These are phyloP conservation scores for Drosophila repletoides DNA, from an alignment of 1,140 invertebrate species.

Conservation along the genomic window DNA sequence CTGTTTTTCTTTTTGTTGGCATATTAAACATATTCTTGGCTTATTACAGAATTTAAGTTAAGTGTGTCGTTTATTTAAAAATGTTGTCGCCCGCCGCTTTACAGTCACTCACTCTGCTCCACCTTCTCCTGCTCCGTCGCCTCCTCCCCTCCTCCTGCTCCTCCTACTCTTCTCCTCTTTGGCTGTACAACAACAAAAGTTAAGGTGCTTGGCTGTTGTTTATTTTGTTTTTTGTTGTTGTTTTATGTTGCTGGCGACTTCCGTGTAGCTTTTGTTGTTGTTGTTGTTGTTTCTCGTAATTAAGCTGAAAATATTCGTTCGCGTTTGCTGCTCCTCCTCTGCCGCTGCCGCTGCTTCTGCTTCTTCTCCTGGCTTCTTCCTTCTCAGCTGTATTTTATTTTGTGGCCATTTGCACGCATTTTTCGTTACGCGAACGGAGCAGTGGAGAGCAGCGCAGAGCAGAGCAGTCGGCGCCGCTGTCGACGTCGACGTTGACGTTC, in stretches of 20 bases:
- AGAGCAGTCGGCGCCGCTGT: too few relatives aligned
- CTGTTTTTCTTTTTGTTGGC: conserved; percentile 22
- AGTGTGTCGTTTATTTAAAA: conserved; percentile 47
- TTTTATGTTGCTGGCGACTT: conserved; percentile 26
- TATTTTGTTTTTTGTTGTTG: neutral
- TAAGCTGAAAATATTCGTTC: conserved; percentile 62
- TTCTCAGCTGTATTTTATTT: conserved; percentile 12
- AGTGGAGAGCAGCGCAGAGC: too few relatives aligned
- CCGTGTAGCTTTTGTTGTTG: conserved; percentile 25
- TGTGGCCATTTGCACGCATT: conserved; percentile 42
- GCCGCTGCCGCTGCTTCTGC: neutral
- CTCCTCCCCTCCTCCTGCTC: neutral
- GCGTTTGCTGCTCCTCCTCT: neutral
- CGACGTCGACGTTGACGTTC: conserved; percentile 23
- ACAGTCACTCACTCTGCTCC: neutral
- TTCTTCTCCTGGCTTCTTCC: conserved; percentile 1
- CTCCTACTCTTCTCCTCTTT: neutral
- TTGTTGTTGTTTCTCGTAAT: conserved; percentile 47
- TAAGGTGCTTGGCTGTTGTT: conserved; percentile 8
- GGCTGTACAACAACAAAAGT: conserved; percentile 1
- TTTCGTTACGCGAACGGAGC: conserved; percentile 13
- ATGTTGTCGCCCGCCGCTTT: conserved; percentile 22
- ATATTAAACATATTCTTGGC: conserved; percentile 42
- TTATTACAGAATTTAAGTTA: conserved; percentile 38
- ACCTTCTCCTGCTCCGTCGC: neutral